Base-by-base conservation (phyloP, 2,113 vertebrate species). In the Ciconia boyciana region DNA sequence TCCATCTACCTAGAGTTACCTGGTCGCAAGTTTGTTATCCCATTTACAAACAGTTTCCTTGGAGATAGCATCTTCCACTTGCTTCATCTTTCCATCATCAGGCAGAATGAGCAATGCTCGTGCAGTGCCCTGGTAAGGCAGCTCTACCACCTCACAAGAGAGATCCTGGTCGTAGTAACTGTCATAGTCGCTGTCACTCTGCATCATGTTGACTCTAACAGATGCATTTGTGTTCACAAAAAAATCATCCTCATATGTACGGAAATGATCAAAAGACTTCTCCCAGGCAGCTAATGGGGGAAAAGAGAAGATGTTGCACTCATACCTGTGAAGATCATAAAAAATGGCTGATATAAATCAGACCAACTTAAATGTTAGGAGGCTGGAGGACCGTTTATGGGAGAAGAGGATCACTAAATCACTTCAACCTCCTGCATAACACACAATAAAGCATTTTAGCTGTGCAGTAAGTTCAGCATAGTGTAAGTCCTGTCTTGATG, bases 31-130 rank as follows among this genome's bases (percentile, higher is more conserved):
- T 28, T 24, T 48, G 18, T 13, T 90, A 6, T 96, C 32, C 98
- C 98, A 98, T 82, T 94, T 97, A 58, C 52, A 95, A 80, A 98
- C 6, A 2, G 54, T 94, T 80, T 94, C 76, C 72, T 61, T 96
- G 32, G 97, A 97, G 80, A 92, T 87, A 29, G 86, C 89, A 0
- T 80, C 95, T 96, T 99, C 99, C 66, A 99, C 96, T 66, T 98
- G 97, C 22, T 91, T 74, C 98, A 99, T 98, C 83, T 98, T 98
- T 69, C 98, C 99, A 58, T 98, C 87, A 2, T 93, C 69, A 13
- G 99, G 99, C 70, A 99, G 98, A 62, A 99, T 82, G 11, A 99
- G 94, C 96, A 99, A 80, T 58, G 99, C 98, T 16, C 97, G 98
- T 74, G 98, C 97, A 46, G 98, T 98, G 61, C 98, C 98, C 57